These are phyloP conservation scores for Halesus radiatus DNA, from an alignment of 1,140 invertebrate genomes.

Conservation along the genomic window DNA sequence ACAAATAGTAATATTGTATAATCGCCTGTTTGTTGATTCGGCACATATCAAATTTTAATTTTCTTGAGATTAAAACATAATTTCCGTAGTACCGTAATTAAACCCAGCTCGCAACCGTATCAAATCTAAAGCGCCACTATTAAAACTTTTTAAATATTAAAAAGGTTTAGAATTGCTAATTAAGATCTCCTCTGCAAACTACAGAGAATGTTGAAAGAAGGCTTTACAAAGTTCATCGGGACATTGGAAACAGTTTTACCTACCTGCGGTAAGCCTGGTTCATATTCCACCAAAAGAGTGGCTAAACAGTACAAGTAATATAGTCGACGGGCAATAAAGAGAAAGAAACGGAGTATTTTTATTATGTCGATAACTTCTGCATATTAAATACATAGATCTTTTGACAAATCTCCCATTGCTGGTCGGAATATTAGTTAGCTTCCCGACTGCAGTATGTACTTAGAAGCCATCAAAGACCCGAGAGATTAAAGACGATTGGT, in stretches of 20 bases:
- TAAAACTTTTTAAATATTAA: neutral
- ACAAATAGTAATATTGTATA: no score
- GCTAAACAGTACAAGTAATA: neutral
- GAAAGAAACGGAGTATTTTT: neutral
- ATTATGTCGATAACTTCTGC: no score
- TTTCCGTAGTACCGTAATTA: no score
- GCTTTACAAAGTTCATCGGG: slow-evolving; percentile 50
- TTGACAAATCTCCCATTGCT: neutral
- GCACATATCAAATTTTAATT: no score
- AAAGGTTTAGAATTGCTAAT: slow-evolving; percentile 43
- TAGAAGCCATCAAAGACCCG: slow-evolving; percentile 55
- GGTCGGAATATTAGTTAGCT: neutral
- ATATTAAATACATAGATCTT: neutral
- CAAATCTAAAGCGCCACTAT: no score
- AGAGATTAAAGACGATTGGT: slow-evolving; percentile 54
- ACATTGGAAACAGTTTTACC: slow-evolving; percentile 1
- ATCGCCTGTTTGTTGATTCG: no score
- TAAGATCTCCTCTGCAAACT: slow-evolving; percentile 42
- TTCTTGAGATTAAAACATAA: no score
- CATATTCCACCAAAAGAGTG: neutral
- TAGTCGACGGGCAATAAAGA: neutral
- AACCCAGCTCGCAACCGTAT: no score
- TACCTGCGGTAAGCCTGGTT: neutral
- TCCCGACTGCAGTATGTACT: slow-evolving; percentile 31
- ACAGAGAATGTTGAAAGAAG: slow-evolving; percentile 6